Evolutionary conservation across 53 echinoderm and acorn worm genomes (phyloP).

Genomic region (Mesocentrotus franciscanus): DNA sequence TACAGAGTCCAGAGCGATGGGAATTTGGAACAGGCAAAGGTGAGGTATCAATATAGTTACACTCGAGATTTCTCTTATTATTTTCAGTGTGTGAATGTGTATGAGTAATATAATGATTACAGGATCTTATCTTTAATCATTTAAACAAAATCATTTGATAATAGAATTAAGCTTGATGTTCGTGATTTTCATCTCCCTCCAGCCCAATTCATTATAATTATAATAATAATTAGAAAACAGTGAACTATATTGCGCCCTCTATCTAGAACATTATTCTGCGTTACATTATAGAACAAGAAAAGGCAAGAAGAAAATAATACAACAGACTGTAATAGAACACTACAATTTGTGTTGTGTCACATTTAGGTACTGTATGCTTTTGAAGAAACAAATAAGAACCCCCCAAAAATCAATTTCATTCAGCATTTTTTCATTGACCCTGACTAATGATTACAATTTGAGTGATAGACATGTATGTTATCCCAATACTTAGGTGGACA

Average conservation of each 20-base stretch:
- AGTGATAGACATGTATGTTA: neutral
- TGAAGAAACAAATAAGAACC: too few species aligned
- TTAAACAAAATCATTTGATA: neutral
- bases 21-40: slow-evolving; percentile 63
- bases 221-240: too few species aligned
- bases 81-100: neutral
- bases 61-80: neutral
- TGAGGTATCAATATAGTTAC: neutral
- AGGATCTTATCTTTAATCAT: neutral
- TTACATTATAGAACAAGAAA: too few species aligned
- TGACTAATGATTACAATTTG: neutral
- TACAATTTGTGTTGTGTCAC: too few species aligned
- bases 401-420: neutral
- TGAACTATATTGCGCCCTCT: too few species aligned
- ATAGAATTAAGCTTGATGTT: neutral
- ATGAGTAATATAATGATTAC: neutral
- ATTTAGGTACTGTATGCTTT: too few species aligned
- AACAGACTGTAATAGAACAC: too few species aligned
- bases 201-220: neutral
- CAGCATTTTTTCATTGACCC: neutral
- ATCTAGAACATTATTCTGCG: too few species aligned
- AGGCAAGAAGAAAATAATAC: too few species aligned
- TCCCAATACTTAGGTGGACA: neutral
- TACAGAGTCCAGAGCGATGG: slow-evolving; percentile 45
- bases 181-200: neutral